Percentiles rank a stretch among this genome's conserved stretches.
These are phyloP conservation scores for Zoanthus sociatus DNA, from an alignment of 92 coral and sea anemone species.

Conservation along the genomic window DNA sequence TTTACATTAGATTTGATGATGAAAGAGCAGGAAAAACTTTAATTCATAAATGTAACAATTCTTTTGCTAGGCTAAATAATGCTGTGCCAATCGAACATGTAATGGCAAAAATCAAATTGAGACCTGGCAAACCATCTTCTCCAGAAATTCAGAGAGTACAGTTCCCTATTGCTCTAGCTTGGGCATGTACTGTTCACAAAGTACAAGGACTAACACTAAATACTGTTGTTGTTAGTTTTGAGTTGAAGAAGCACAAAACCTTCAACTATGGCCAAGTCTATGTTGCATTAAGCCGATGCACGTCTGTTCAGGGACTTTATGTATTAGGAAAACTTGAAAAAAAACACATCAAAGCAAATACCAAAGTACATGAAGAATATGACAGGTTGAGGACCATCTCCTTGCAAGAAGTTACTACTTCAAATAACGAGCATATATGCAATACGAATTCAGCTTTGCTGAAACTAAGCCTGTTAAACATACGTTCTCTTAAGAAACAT, in stretches of 20 bases:
- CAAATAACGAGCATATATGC: background rate
- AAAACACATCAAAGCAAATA: slow-evolving; percentile 55
- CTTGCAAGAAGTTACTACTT: background rate
- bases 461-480: slow-evolving; percentile 31
- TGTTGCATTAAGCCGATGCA: slow-evolving; percentile 76
- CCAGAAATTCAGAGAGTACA: too few species aligned
- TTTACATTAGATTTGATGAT: slow-evolving; percentile 78
- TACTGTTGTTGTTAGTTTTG: slow-evolving; percentile 23
- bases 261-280: slow-evolving; percentile 70
- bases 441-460: background rate
- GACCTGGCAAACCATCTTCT: slow-evolving; percentile 31
- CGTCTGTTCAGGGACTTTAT: slow-evolving; percentile 55
- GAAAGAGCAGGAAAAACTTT: slow-evolving; percentile 54
- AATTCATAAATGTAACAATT: slow-evolving; percentile 37
- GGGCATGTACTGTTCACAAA: too few species aligned
- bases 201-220: slow-evolving; percentile 29
- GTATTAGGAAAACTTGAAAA: slow-evolving; percentile 54
- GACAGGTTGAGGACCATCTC: slow-evolving; percentile 46
- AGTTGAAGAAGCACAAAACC: slow-evolving; percentile 49
- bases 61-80: slow-evolving; percentile 59
- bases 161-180: too few species aligned
- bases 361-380: slow-evolving; percentile 63
- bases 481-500: slow-evolving; percentile 50
- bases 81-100: slow-evolving; percentile 70
- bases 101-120: slow-evolving; percentile 58